Conservation (phyloP, 2,113 vertebrate genomes). For the Zosterops japonicus region DNA sequence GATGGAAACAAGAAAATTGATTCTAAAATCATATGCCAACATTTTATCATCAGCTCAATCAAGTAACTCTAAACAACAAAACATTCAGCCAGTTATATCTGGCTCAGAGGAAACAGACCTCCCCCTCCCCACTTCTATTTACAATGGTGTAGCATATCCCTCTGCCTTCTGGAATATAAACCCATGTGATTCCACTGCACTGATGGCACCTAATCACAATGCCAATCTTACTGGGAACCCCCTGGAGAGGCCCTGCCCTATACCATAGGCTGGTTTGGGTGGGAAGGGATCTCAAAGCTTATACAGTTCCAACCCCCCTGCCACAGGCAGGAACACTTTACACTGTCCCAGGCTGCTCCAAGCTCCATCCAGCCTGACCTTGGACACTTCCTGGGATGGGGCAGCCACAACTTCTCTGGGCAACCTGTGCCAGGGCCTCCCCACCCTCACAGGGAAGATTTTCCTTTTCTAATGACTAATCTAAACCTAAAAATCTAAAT, state of each 20-base stretch:
- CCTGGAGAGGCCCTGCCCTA: neutral
- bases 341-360: neutral
- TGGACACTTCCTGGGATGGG: neutral
- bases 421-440: neutral
- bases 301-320: neutral
- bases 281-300: neutral
- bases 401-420: neutral
- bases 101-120: neutral
- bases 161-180: neutral
- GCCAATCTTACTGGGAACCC: neutral
- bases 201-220: neutral
- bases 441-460: neutral
- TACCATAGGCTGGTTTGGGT: neutral
- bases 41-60: neutral
- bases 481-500: neutral
- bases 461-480: neutral
- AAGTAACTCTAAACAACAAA: neutral
- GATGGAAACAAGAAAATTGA: constrained; percentile 27
- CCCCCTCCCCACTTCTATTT: neutral
- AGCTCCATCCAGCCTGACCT: neutral
- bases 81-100: neutral
- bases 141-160: neutral
- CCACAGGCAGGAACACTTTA: neutral
- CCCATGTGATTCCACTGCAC: neutral
- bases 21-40: neutral